Evolutionary conservation across 2,888 invertebrate genomes (phyloP).

Genomic region (Drosophila neonasuta): DNA sequence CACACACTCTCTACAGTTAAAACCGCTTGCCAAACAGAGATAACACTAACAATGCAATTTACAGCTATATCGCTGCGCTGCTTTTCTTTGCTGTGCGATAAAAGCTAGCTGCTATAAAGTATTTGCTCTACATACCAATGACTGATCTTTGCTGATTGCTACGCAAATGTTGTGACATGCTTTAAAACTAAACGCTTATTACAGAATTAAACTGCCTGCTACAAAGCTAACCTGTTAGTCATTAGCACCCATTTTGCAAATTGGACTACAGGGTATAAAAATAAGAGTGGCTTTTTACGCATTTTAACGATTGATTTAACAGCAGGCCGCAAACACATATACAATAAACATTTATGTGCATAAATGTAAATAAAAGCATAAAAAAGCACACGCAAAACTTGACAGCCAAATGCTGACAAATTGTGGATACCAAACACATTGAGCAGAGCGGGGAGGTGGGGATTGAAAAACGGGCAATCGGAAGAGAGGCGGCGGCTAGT

Average conservation of each 20-base stretch:
- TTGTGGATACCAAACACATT: slow-evolving; percentile 29
- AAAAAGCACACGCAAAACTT: slow-evolving; percentile 44
- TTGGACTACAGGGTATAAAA: slow-evolving; percentile 8
- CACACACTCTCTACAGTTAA: background rate
- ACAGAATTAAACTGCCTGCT: background rate
- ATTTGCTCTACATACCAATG: background rate
- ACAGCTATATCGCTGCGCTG: too few relatives aligned
- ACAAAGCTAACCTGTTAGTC: background rate
- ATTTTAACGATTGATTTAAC: slow-evolving; percentile 75
- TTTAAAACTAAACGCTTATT: too few relatives aligned
- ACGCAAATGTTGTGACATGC: background rate
- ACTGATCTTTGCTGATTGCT: background rate
- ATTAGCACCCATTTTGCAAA: background rate
- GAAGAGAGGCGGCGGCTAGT: slow-evolving; percentile 41
- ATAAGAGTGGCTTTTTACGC: slow-evolving; percentile 55
- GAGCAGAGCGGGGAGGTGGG: background rate
- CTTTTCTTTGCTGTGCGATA: background rate
- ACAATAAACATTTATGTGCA: slow-evolving; percentile 34
- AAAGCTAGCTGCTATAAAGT: background rate
- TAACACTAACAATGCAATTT: background rate
- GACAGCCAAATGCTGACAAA: slow-evolving; percentile 62
- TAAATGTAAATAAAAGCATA: slow-evolving; percentile 25
- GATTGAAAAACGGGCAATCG: background rate
- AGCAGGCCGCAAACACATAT: slow-evolving; percentile 53
- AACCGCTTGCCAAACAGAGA: background rate